Evolutionary conservation across 2,888 invertebrate genomes (phyloP).

Genomic region (Calameuta pallipes): DNA sequence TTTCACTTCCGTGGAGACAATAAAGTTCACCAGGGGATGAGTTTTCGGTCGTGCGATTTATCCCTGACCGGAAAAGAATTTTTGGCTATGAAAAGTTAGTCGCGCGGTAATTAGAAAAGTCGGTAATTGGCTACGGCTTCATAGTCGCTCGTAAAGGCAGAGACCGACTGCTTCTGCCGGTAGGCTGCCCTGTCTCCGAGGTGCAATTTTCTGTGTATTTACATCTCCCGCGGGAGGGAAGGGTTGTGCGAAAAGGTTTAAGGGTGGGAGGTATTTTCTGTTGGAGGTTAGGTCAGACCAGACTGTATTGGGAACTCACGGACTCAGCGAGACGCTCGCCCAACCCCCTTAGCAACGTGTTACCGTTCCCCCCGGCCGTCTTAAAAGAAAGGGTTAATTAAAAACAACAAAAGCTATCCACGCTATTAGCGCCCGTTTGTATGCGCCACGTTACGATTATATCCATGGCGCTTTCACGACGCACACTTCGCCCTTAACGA

Average conservation of each 20-base stretch:
- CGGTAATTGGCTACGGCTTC: constrained; percentile 55
- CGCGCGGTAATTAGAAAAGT: constrained; percentile 62
- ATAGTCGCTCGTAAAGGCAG: constrained; percentile 46
- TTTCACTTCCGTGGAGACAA: too few relatives aligned
- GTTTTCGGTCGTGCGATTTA: too few relatives aligned
- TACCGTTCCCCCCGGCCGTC: constrained; percentile 56
- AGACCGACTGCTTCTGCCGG: constrained; percentile 21
- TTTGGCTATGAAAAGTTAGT: constrained; percentile 34
- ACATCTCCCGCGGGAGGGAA: constrained; percentile 60
- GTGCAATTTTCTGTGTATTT: constrained; percentile 64
- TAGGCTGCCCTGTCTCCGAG: constrained; percentile 52
- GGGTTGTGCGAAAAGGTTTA: constrained; percentile 29
- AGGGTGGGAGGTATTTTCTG: constrained; percentile 26
- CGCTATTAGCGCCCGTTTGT: constrained; percentile 66
- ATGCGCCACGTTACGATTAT: constrained; percentile 63
- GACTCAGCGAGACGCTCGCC: not conserved
- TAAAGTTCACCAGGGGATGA: too few relatives aligned
- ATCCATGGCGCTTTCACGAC: constrained; percentile 43
- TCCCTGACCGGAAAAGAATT: too few relatives aligned
- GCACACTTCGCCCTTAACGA: constrained; percentile 43
- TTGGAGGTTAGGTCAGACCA: not conserved
- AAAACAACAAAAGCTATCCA: constrained; percentile 66
- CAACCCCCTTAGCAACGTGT: constrained; percentile 45
- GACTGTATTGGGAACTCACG: not conserved
- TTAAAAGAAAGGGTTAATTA: constrained; percentile 67